phyloP scores from a whole-genome alignment of 1,140 invertebrate species.

The Magallana ariakensis region DNA sequence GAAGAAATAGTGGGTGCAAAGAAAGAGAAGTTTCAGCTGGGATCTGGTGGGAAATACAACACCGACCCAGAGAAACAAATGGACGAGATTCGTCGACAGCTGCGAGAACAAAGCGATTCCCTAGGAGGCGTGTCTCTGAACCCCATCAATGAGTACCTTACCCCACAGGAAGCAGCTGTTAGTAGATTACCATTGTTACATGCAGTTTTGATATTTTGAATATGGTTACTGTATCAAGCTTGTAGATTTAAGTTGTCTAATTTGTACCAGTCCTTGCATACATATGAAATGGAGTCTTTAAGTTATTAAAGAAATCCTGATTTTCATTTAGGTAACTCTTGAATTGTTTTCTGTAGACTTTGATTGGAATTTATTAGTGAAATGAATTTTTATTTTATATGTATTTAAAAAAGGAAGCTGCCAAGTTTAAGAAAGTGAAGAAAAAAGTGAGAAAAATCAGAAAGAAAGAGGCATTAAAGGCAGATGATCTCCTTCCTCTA shows the following conservation, averaged over 20 bases:
- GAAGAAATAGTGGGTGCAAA: conserved; percentile 93
- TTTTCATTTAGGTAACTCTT: too few species aligned
- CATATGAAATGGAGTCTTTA: too few species aligned
- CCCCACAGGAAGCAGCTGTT: conserved; percentile 85
- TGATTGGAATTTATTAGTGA: too few species aligned
- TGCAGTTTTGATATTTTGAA: too few species aligned
- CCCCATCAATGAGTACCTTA: conserved; percentile 93
- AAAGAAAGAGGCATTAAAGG: conserved; percentile 81
- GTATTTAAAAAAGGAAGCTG: conserved; percentile 60
- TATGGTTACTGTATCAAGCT: too few species aligned
- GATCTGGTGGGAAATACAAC: conserved; percentile 75
- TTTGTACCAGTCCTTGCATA: too few species aligned
- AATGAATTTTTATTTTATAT: too few species aligned
- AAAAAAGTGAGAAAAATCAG: conserved; percentile 87
- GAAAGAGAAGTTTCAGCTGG: conserved; percentile 86
- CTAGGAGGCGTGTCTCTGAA: conserved; percentile 78
- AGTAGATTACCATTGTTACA: conserved; percentile 48
- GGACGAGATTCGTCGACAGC: conserved; percentile 76
- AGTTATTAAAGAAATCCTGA: too few species aligned
- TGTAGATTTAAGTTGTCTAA: too few species aligned
- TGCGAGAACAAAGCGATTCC: conserved; percentile 77
- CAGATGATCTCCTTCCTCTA: conserved; percentile 82
- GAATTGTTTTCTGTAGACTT: too few species aligned
- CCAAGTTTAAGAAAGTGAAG: conserved; percentile 95
- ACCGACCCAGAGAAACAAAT: conserved; percentile 76